These are phyloP conservation scores for Onthophagus taurus DNA, from an alignment of 1,140 invertebrate species.

Conservation along the genomic window DNA sequence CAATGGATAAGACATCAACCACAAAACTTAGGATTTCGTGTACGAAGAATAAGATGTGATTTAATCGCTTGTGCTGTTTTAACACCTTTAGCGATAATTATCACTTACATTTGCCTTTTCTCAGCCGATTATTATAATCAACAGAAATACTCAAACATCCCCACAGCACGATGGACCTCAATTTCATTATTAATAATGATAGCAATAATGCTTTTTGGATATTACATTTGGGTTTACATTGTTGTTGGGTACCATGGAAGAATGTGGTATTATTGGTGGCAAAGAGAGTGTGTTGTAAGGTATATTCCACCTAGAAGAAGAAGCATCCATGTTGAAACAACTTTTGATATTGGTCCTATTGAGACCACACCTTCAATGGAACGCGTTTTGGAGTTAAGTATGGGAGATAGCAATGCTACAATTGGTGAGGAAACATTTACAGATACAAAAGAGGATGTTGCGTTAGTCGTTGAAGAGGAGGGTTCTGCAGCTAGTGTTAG, in stretches of 20 bases:
- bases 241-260: constrained; percentile 40
- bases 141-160: constrained; percentile 39
- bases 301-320: constrained; percentile 17
- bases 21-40: constrained; percentile 19
- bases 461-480: too few relatives aligned
- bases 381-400: too few relatives aligned
- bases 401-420: too few relatives aligned
- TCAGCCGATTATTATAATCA: constrained; percentile 42
- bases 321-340: constrained; percentile 10
- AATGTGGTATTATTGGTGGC: constrained; percentile 47
- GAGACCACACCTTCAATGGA: too few relatives aligned
- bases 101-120: constrained; percentile 42
- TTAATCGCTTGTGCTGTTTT: constrained; percentile 39
- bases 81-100: constrained; percentile 40
- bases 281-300: constrained; percentile 41
- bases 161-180: constrained; percentile 41
- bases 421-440: too few relatives aligned
- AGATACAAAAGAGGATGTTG: too few relatives aligned
- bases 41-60: constrained; percentile 34
- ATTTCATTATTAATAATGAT: constrained; percentile 41
- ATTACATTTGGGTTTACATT: constrained; percentile 42
- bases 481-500: too few relatives aligned
- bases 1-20: constrained; percentile 28
- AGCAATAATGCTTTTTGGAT: constrained; percentile 40
- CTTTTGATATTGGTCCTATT: neutral